Evolutionary conservation across 2,888 invertebrate species (phyloP), one percentile per base, ranked within the genome.

Genomic region (Nebria salina): DNA sequence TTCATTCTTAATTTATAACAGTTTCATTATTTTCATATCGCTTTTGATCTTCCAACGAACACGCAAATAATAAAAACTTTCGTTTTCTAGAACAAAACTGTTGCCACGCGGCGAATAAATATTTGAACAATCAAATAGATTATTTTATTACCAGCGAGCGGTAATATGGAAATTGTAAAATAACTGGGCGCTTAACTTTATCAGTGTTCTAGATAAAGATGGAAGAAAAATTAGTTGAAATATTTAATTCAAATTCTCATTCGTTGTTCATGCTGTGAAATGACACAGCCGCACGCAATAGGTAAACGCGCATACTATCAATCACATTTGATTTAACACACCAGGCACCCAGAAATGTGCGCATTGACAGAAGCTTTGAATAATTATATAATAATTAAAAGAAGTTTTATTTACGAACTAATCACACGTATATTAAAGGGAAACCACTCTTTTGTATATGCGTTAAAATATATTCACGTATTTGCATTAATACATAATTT

Each of bases 171-270:
- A 54, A 8, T 54, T 11, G 8, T 54, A 54, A 11, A 54, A 8
- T 54, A 54, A 8, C 11, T 54, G 54, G 8, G 13, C 13, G 54
- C 13, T 54, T 54, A 54, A 34, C 34, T 34, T 34, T 34, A 54
- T 54, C 54, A 13, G 54, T 54, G 54, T 54, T 54, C 54, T 7
- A 54, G 54, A 54, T 54, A 54, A 54, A 54, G 54, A 7, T 13
- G 6, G 13, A 54, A 54, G 54, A 54, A 54, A 54, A 54, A 54
- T 54, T 8, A 54, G 54, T 54, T 54, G 54, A 54, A 54, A 54
- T 54, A 54, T 54, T 54, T 54, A 54, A 54, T 54, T 54, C 54
- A 54, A 54, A 54, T 54, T 54, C 54, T 54, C 54, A 54, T 54
- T 54, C 54, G 54, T 54, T 54, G 54, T 54, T 54, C 54, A 54